Conservation (phyloP, 2,888 invertebrate species). For the Pyrrhia umbra region DNA sequence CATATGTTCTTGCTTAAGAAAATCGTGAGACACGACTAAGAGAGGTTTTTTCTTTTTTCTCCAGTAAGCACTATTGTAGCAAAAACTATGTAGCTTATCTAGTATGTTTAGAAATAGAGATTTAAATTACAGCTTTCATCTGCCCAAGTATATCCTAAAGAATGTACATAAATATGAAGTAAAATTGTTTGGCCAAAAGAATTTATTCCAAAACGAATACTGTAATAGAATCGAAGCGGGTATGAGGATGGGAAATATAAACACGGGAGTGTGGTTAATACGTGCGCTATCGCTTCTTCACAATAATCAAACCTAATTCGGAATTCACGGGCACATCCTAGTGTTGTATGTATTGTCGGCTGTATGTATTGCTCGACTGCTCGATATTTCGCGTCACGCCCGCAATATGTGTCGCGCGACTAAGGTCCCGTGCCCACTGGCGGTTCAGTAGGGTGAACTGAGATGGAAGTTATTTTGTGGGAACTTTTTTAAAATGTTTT, state of each 20-base stretch:
- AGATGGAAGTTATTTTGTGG: background rate
- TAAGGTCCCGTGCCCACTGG: conserved; percentile 54
- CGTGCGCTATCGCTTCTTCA: conserved; percentile 51
- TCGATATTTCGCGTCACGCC: conserved; percentile 74
- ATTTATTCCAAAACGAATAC: conserved; percentile 4
- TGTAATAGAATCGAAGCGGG: conserved; percentile 16
- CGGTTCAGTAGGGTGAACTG: background rate
- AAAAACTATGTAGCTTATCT: background rate
- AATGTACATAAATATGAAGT: background rate
- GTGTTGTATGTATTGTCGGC: conserved; percentile 57
- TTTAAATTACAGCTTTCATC: background rate
- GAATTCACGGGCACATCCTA: conserved; percentile 57
- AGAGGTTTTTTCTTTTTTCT: background rate
- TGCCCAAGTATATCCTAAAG: background rate
- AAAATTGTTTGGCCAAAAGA: background rate
- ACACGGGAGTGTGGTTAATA: conserved; percentile 45
- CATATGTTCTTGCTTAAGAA: background rate
- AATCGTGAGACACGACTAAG: background rate
- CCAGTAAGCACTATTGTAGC: background rate
- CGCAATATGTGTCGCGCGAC: conserved; percentile 72
- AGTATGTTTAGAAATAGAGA: background rate
- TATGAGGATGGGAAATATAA: conserved; percentile 23
- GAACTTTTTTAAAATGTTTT: background rate
- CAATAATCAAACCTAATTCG: conserved; percentile 62
- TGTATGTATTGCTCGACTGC: conserved; percentile 57